phyloP scores from a whole-genome alignment of 1,140 invertebrate species.

The Idris sp. region DNA sequence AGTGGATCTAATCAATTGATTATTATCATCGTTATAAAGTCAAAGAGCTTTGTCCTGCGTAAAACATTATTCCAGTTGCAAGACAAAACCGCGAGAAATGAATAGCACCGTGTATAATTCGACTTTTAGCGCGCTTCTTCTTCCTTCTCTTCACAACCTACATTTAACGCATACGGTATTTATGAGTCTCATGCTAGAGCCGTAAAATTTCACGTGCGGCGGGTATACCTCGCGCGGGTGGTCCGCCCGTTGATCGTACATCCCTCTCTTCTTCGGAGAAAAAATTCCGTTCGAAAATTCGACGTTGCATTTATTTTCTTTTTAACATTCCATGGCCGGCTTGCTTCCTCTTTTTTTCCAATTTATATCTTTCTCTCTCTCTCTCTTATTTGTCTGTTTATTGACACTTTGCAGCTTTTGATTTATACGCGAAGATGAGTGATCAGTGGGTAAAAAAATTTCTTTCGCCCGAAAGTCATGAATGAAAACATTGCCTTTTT shows the following conservation, averaged over 20 bases:
- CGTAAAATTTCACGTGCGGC: slow-evolving; percentile 61
- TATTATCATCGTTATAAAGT: no score
- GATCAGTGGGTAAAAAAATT: slow-evolving; percentile 5
- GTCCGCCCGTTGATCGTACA: slow-evolving; percentile 53
- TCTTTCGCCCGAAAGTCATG: slow-evolving; percentile 21
- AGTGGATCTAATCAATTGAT: no score
- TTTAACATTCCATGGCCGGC: slow-evolving; percentile 35
- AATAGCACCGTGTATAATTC: slow-evolving; percentile 50
- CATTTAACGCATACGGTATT: slow-evolving; percentile 60
- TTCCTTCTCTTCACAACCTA: slow-evolving; percentile 41
- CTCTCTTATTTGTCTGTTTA: slow-evolving; percentile 21
- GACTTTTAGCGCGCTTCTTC: slow-evolving; percentile 38
- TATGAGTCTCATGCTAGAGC: slow-evolving; percentile 57
- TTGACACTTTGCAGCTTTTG: slow-evolving; percentile 26
- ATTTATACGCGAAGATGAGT: slow-evolving; percentile 22
- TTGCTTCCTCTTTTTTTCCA: slow-evolving; percentile 15
- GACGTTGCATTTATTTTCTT: slow-evolving; percentile 52
- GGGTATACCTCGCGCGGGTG: slow-evolving; percentile 50
- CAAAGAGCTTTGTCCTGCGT: no score
- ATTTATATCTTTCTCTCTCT: slow-evolving; percentile 7
- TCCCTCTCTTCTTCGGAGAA: slow-evolving; percentile 49
- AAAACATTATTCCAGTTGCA: no score
- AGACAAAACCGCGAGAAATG: slow-evolving; percentile 35
- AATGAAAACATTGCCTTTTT: slow-evolving; percentile 44
- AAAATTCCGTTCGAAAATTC: slow-evolving; percentile 48